Evolutionary conservation across 2,888 invertebrate species (phyloP), one percentile per base, ranked within the genome.

Genomic region (Cephus spinipes): DNA sequence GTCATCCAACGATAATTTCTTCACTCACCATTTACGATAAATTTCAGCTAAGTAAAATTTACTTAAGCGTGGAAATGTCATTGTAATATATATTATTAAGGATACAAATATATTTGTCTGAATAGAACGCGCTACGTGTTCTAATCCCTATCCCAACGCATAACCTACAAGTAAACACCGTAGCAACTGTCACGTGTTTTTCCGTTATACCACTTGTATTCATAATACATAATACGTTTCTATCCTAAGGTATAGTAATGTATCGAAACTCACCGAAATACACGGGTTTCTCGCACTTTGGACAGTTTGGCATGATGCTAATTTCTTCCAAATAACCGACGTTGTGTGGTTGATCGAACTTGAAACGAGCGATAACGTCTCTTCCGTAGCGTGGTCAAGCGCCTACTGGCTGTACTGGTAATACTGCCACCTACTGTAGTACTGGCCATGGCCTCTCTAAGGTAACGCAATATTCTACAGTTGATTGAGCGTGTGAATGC

Each of bases 221-320:
- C 40, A 15, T 40, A 31, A 74, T 33, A 15, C n/a, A 33, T n/a
- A 77, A 74, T 40, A 15, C 15, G 40, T 40, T 15, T 40, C 6
- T 15, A 40, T 15, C 15, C 4, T 40, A 74, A 68, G 12, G 79
- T 6, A 40, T 6, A 40, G 15, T 40, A 40, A 40, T 6, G 15
- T 15, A 15, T 40, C 15, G 15, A 73, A 76, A 92, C 93, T 92
- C 87, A 94, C 94, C 94, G 87, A 94, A 94, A 88, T 94, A 94
- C 75, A 94, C 94, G 36, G 94, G 93, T 90, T 94, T 94, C 34
- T 93, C 92, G 88, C 94, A 94, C 92, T 93, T 94, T 1, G 94
- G 94, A 87, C 94, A 94, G 90, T 94, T 94, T 77, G 93, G 93
- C 94, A 94, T 94, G 81, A 81, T 88, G 84, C 77, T 75, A 76